These are phyloP conservation scores for Cosmorhoe ocellata DNA, from an alignment of 2,888 invertebrate species.

Conservation along the genomic window DNA sequence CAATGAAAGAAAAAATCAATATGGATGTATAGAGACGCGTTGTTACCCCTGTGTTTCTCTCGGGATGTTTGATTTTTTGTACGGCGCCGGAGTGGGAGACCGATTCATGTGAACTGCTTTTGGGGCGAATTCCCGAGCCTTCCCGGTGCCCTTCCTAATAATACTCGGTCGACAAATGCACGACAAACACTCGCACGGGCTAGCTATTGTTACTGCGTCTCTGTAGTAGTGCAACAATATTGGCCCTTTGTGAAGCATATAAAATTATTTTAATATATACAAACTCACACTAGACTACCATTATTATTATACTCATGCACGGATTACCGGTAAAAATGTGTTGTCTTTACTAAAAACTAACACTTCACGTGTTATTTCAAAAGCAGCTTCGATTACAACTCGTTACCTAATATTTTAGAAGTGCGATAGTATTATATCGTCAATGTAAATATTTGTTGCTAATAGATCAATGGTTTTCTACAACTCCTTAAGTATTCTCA, in stretches of 20 bases:
- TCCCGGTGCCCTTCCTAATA: conserved; percentile 79
- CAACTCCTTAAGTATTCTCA: conserved; percentile 59
- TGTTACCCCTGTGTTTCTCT: conserved; percentile 82
- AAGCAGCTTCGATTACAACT: not conserved
- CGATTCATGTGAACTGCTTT: conserved; percentile 82
- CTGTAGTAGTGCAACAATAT: conserved; percentile 77
- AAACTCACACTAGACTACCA: conserved; percentile 40
- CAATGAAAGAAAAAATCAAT: conserved; percentile 81
- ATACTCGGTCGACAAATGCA: conserved; percentile 81
- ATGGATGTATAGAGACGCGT: conserved; percentile 77
- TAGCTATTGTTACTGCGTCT: conserved; percentile 71
- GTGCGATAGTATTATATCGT: not conserved
- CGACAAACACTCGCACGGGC: conserved; percentile 81
- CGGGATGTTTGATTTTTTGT: conserved; percentile 82
- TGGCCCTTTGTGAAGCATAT: conserved; percentile 60
- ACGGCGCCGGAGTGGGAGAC: conserved; percentile 77
- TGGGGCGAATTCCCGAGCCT: conserved; percentile 83
- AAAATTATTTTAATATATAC: conserved; percentile 63
- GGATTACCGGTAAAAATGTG: conserved; percentile 28
- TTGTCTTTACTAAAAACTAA: conserved; percentile 4
- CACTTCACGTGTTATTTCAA: not conserved
- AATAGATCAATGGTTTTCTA: conserved; percentile 40
- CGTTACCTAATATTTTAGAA: not conserved
- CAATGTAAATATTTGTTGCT: conserved; percentile 33
- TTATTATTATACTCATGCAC: conserved; percentile 15